Base-by-base conservation (phyloP, 2,113 vertebrate species). In the Anser brachyrhynchus region DNA sequence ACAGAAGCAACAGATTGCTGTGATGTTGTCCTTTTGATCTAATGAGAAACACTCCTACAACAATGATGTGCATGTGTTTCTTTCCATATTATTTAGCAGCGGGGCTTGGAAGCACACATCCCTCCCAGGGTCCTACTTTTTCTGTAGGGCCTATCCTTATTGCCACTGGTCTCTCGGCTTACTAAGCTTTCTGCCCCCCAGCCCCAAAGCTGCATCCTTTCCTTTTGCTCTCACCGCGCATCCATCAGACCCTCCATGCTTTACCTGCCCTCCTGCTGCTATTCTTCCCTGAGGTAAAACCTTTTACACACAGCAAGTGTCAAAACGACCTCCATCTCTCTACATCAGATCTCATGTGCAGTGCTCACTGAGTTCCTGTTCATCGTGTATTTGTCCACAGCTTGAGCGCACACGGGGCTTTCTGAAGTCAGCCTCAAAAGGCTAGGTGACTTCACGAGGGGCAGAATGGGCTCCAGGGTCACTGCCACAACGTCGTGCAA, bases 21-120 rank as follows among this genome's bases (percentile, higher is more conserved):
- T n/a, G 89, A 75, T 92, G 94, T 77, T 94, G 89, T 97, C 91
- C 96, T 94, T 92, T 92, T 92, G 90, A 84, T 97, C 93, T 94
- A 94, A 96, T 81, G 74, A 93, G 92, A 94, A 81, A 49, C 87
- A 94, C 96, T 94, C 97, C 96, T 86, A 96, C 95, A 90, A 66
- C 64, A 95, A 93, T 73, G 72, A 95, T 94, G 93, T 78, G 85
- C 91, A 65, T 88, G 75, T 84, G 62, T 82, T 82, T 91, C 89
- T 95, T 93, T 31, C 82, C 80, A 71, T 22, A 5, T 69, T 90
- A 26, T 79, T 96, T 54, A 89, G 71, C 43, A 71, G 3, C 4
- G 5, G 33, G 44, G 31, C 29, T 73, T 59, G 39, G 57, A 72
- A 17, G 23, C 11, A 43, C 6, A 33, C 67, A 44, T 39, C 51